These are phyloP conservation scores for Drosophila ironensis DNA, from an alignment of 1,140 invertebrate genomes.

Conservation along the genomic window DNA sequence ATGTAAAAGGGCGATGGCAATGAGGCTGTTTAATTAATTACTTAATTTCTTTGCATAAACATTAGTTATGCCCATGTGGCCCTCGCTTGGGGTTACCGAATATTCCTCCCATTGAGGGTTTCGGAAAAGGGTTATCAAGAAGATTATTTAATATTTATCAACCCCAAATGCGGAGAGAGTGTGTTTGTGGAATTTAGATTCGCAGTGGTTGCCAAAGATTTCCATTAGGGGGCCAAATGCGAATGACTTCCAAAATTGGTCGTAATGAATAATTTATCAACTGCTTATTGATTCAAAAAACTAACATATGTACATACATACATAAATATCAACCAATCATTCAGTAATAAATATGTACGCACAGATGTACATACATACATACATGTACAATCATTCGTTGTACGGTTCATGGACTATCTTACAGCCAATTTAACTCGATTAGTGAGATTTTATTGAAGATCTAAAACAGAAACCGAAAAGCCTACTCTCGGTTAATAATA, in stretches of 20 bases:
- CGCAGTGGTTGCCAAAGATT: conserved; percentile 29
- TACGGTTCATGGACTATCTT: conserved; percentile 18
- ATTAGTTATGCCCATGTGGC: conserved; percentile 51
- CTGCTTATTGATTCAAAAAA: conserved; percentile 47
- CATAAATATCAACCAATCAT: too few relatives aligned
- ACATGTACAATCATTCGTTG: neutral
- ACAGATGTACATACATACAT: neutral
- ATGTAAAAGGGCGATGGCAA: conserved; percentile 3
- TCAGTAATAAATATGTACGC: neutral
- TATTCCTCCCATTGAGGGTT: neutral
- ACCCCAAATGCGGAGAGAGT: neutral
- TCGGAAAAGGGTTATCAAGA: conserved; percentile 20
- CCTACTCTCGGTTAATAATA: too few relatives aligned
- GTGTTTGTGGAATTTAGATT: conserved; percentile 14
- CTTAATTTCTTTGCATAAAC: conserved; percentile 63
- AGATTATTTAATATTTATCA: conserved; percentile 32
- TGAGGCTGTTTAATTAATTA: conserved; percentile 67
- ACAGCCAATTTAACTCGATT: conserved; percentile 33
- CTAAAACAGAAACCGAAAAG: conserved; percentile 3
- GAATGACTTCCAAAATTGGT: conserved; percentile 53
- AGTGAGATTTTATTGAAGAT: conserved; percentile 18
- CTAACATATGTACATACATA: conserved; percentile 15
- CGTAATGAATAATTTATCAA: conserved; percentile 48
- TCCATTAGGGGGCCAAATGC: conserved; percentile 38
- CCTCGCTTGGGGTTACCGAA: neutral